phyloP scores from a whole-genome alignment of 53 echinoderm and acorn worm genomes.

The Astropecten irregularis region DNA sequence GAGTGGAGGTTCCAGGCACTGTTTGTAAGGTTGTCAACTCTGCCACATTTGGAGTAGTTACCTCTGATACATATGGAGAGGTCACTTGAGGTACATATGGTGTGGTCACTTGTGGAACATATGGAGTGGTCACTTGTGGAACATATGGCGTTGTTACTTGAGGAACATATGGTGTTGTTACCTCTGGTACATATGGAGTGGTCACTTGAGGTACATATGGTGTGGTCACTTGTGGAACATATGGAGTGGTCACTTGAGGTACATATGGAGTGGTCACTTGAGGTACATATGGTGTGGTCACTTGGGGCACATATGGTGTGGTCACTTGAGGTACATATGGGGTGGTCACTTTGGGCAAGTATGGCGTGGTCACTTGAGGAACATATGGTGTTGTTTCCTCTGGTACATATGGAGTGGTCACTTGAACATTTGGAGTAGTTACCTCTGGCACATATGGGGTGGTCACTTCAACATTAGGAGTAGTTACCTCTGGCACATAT shows the following conservation, averaged over 20 bases:
- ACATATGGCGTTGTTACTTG: not conserved
- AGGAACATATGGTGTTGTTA: conserved; percentile 2
- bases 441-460: not conserved
- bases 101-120: not conserved
- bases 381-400: not conserved
- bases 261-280: not conserved
- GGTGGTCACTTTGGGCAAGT: not conserved
- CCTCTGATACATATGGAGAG: not conserved
- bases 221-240: not conserved
- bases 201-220: not conserved
- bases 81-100: not conserved
- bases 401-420: conserved; percentile 3
- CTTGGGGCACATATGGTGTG: conserved; percentile 5
- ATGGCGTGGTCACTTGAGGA: not conserved
- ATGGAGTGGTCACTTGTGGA: not conserved
- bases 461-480: not conserved
- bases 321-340: not conserved
- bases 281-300: conserved; percentile 2
- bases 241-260: not conserved
- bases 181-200: conserved; percentile 13
- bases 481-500: not conserved
- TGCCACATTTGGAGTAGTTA: too few relatives aligned
- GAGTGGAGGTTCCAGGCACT: not conserved
- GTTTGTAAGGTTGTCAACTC: not conserved
- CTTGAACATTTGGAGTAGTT: conserved; percentile 4